phyloP scores from a whole-genome alignment of 2,113 vertebrate species.

The Isurus oxyrinchus region DNA sequence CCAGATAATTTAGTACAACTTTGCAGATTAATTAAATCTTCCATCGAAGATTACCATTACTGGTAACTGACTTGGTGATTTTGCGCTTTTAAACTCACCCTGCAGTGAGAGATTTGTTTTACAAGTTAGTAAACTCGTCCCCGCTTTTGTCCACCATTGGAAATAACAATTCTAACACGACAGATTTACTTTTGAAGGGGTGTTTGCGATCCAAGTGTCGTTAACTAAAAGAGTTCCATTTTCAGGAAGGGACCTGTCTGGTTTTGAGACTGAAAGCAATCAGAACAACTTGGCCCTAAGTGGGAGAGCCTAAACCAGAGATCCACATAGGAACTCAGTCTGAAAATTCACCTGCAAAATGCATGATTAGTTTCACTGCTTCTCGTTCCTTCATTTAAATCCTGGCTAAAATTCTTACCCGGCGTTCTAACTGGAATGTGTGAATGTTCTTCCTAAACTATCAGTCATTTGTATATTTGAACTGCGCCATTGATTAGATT shows the following conservation, averaged over 20 bases:
- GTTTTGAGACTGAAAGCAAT: background rate
- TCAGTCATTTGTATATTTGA: background rate
- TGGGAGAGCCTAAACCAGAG: background rate
- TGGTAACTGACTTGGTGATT: background rate
- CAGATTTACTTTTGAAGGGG: background rate
- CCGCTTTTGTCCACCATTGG: background rate
- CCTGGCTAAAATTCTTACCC: background rate
- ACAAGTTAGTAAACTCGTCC: background rate
- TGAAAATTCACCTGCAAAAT: background rate
- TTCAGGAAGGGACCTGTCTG: background rate
- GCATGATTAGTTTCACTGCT: background rate
- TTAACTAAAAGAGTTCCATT: background rate
- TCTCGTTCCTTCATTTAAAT: background rate
- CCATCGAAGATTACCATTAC: no score
- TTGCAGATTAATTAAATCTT: background rate
- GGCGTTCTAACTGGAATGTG: background rate
- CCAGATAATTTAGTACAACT: background rate
- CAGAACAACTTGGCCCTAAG: background rate
- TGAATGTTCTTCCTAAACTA: background rate
- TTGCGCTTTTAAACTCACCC: background rate
- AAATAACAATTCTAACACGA: background rate
- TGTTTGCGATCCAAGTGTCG: no score
- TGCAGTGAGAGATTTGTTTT: background rate
- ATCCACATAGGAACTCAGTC: background rate
- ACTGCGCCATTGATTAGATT: background rate